phyloP scores from a whole-genome alignment of 2,797 vertebrate genomes.

The Emydoidea blandingii region DNA sequence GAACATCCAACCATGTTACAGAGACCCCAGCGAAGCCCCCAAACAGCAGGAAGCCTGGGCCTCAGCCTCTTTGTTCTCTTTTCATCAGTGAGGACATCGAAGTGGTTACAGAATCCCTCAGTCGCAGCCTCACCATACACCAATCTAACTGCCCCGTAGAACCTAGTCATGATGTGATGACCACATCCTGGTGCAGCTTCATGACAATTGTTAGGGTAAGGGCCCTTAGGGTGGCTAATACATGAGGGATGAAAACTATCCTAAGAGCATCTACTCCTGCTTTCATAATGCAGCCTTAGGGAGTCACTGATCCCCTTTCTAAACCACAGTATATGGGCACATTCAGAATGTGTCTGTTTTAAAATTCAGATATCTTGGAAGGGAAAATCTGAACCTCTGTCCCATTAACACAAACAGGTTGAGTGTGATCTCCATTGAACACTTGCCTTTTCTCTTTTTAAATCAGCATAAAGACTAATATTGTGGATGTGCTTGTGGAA shows the following conservation, averaged over 20 bases:
- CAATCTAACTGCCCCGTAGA: not conserved
- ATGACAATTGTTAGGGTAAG: too few species aligned
- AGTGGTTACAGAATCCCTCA: too few species aligned
- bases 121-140: too few species aligned
- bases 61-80: not conserved
- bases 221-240: too few species aligned
- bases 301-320: too few species aligned
- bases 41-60: not conserved
- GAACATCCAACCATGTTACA: fast-evolving
- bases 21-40: too few species aligned
- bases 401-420: not conserved
- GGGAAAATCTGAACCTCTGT: not conserved
- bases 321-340: too few species aligned
- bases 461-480: not conserved
- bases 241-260: not conserved
- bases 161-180: not conserved
- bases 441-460: not conserved
- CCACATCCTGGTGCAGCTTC: not conserved
- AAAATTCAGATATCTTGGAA: not conserved
- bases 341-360: not conserved
- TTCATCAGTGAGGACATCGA: not conserved
- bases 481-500: not conserved
- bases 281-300: too few species aligned
- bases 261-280: too few species aligned
- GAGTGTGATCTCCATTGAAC: not conserved